Evolutionary conservation across 2,888 invertebrate genomes (phyloP), one percentile per base, ranked within the genome.

Genomic region (Cordylochernes scorpioides): DNA sequence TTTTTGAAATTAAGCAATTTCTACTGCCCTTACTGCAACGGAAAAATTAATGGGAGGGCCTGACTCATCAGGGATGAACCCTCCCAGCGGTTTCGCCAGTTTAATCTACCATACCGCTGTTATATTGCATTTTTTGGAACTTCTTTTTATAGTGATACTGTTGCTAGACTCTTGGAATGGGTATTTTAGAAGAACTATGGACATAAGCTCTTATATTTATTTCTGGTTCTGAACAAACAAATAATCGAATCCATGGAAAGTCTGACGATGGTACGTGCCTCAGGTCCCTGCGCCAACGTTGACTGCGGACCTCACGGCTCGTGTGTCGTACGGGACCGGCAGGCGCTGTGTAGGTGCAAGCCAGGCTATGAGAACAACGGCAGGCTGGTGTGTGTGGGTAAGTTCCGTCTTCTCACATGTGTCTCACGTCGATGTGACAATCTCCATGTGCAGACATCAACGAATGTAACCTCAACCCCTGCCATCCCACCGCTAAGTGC

Each of bases 401-500:
- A 28, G 34, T 26, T 14, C 8, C 9, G 9, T 7, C 3, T 5
- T 13, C 5, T n/a, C 12, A 2, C 14, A 10, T 25, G 15, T 25
- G 7, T 10, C 13, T 12, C 5, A 2, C n/a, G 15, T n/a, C 15
- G 10, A 25, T 27, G 10, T 7, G 21, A 13, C 8, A 9, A 4
- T 17, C 7, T 12, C 22, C 2, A 17, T 19, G 25, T 31, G 7
- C 12, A 28, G 42, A 42, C 25, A 63, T 78, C 17, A 63, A 84
- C 46, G 84, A 84, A 56, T 84, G 84, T 27, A 28, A 35, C 24
- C 36, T 41, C 12, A 39, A 39, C 28, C 47, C 48, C 9, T 84
- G 84, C 44, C 80, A 82, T 49, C 61, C 64, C 13, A 65, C 68
- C 22, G 77, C 78, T 2, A 60, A 63, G 28, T 84, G 84, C 49